phyloP scores from a whole-genome alignment of 2,888 invertebrate genomes.

The Eustalomyia histrio region DNA sequence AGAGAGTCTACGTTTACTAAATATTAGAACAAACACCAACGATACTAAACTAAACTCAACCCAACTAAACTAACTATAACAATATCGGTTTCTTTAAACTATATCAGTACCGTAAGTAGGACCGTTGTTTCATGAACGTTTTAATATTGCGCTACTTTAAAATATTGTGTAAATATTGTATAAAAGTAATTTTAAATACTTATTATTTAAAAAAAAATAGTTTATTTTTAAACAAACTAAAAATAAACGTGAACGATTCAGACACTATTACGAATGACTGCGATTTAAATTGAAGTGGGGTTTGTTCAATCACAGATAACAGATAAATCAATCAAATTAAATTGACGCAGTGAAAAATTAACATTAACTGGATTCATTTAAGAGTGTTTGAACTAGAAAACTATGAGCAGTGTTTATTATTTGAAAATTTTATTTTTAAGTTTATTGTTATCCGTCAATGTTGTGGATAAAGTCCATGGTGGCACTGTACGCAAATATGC shows the following conservation, averaged over 20 bases:
- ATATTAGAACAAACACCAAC: neutral
- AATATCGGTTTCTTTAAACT: conserved; percentile 21
- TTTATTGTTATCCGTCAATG: neutral
- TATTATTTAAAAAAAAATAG: neutral
- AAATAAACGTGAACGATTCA: neutral
- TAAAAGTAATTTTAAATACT: neutral
- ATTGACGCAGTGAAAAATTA: neutral
- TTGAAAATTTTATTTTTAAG: conserved; percentile 52
- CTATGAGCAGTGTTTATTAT: conserved; percentile 43
- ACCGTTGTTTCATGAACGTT: conserved; percentile 43
- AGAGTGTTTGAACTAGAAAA: conserved; percentile 12
- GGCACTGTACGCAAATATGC: conserved; percentile 35
- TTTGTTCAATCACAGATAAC: conserved; percentile 21
- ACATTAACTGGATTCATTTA: neutral
- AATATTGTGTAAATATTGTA: neutral
- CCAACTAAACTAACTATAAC: neutral
- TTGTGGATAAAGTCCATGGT: conserved; percentile 12
- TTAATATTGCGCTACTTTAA: conserved; percentile 22
- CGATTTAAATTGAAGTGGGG: conserved; percentile 28
- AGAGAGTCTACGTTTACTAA: conserved; percentile 10
- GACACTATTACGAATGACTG: conserved; percentile 8
- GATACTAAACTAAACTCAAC: neutral
- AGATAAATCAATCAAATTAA: conserved; percentile 37
- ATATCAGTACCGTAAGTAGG: conserved; percentile 31
- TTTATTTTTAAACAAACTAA: neutral